Evolutionary conservation across 1,140 invertebrate genomes (phyloP), one percentile per base, ranked within the genome.

Genomic region (Carposina sasakii): DNA sequence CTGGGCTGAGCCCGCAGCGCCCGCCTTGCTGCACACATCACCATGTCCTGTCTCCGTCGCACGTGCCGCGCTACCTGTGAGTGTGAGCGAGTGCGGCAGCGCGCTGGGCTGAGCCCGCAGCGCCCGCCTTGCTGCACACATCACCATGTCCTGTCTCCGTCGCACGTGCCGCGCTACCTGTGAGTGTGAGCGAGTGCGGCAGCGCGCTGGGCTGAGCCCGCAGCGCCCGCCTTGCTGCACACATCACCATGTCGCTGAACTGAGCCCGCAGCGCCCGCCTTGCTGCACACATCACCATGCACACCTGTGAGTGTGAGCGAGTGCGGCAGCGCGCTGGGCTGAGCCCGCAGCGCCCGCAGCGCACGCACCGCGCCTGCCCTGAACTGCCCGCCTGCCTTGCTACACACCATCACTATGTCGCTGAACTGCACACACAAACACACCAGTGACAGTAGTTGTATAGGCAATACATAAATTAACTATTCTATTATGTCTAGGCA

Each of bases 321-420:
- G 50, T 76, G 60, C 10, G 75, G 61, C 28, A 70, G 33, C 1
- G 69, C 64, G 1, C 58, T 43, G 26, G 50, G 52, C 12, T 54
- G 43, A 4, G 74, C 21, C 15, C n/a, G 13, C 13, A 79, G 58
- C 6, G 51, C 19, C n/a, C 55, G 60, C 39, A 75, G 52, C 13
- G 72, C 41, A 15, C 70, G 33, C 10, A 54, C 77, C 9, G 46
- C 22, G 54, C 74, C 71, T 40, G 72, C 77, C 12, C 76, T 70
- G 62, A 79, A 82, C 51, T 62, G 63, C 0, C 53, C 41, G 46
- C 50, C 44, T n/a, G 52, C 46, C 49, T 74, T 76, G 5, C 70
- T 71, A 23, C 68, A 46, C 16, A 77, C 28, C 31, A 81, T 34
- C 37, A 74, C 13, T 45, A 79, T 34, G 58, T 81, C 77, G 40